Conservation (phyloP, 2,797 vertebrate species). For the Microcaecilia unicolor region DNA sequence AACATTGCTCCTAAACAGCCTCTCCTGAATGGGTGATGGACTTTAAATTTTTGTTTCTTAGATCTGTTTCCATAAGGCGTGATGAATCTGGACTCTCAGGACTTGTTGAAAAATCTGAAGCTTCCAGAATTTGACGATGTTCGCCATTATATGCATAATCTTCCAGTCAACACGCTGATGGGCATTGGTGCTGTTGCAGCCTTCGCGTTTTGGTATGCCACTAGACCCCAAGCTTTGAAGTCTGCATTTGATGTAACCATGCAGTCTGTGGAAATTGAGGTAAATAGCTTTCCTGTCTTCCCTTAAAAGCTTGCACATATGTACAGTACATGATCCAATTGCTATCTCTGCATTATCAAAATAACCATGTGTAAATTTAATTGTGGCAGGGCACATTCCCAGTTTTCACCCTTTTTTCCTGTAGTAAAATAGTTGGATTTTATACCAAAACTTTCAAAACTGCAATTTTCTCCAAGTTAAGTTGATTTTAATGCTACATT, state of each 20-base stretch:
- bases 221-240: slow-evolving; percentile 70
- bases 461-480: too few species aligned
- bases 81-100: slow-evolving; percentile 77
- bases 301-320: too few species aligned
- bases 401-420: too few species aligned
- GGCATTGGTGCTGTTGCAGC: slow-evolving; percentile 76
- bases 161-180: slow-evolving; percentile 72
- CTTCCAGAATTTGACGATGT: slow-evolving; percentile 74
- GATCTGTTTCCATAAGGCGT: neutral
- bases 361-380: too few species aligned
- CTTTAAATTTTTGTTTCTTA: neutral
- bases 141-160: slow-evolving; percentile 62
- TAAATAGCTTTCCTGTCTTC: too few species aligned
- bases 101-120: slow-evolving; percentile 70
- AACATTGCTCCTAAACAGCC: too few species aligned
- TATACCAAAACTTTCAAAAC: too few species aligned
- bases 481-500: too few species aligned
- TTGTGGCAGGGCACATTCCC: too few species aligned
- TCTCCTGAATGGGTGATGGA: neutral
- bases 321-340: too few species aligned
- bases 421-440: too few species aligned
- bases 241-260: slow-evolving; percentile 68
- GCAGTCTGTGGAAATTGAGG: slow-evolving; percentile 79
- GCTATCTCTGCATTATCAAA: too few species aligned
- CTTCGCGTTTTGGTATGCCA: slow-evolving; percentile 80